These are phyloP conservation scores for Paguma larvata DNA, from an alignment of 2,797 vertebrate genomes.

Conservation along the genomic window DNA sequence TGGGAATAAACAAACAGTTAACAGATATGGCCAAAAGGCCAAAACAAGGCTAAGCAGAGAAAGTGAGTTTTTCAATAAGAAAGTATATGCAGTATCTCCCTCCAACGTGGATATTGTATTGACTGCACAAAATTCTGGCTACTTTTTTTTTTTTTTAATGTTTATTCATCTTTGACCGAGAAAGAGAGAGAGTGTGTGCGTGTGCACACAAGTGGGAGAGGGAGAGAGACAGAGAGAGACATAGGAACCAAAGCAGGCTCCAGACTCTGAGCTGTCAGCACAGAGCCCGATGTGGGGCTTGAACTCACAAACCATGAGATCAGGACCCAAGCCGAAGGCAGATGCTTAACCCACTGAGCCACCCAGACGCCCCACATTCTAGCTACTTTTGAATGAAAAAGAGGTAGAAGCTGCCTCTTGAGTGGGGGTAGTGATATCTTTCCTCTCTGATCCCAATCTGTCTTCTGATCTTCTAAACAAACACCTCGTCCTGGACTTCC, in stretches of 20 bases:
- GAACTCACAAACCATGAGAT: too few species aligned
- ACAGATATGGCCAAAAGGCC: neutral
- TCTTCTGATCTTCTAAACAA: neutral
- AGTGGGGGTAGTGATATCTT: neutral
- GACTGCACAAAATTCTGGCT: neutral
- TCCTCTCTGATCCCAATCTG: neutral
- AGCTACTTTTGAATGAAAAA: neutral
- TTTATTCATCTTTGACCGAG: too few species aligned
- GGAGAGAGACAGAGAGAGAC: too few species aligned
- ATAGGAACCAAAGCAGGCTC: too few species aligned
- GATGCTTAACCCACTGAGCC: too few species aligned
- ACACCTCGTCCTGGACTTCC: neutral
- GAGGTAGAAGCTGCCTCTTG: neutral
- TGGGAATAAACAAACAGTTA: conserved; percentile 16
- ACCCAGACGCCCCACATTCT: neutral
- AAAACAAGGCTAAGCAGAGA: conserved; percentile 25
- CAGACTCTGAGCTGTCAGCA: too few species aligned
- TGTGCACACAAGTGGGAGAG: too few species aligned
- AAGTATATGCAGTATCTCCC: neutral
- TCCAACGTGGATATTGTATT: neutral
- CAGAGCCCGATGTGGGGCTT: too few species aligned
- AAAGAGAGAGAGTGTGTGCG: too few species aligned
- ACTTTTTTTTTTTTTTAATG: neutral
- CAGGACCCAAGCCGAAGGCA: too few species aligned
- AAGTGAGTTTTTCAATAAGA: neutral